Evolutionary conservation across 2,888 invertebrate species (phyloP), one percentile per base, ranked within the genome.

Genomic region (Bombylius major): DNA sequence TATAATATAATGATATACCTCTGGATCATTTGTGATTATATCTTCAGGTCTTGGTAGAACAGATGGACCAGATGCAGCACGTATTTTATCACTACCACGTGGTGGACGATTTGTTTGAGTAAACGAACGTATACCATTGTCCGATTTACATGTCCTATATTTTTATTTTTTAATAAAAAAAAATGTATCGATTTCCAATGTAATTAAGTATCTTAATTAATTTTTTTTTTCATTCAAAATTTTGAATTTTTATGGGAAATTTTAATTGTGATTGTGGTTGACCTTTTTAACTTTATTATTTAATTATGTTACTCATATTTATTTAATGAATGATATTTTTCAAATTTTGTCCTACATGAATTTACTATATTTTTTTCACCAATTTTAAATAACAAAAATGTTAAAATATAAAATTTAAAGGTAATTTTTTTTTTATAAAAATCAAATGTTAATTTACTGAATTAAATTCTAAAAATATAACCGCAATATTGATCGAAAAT

Each of bases 51-150:
- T 65, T 4, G 78, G 77, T 55, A 80, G 69, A 62, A 82, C 76
- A 12, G 81, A 78, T 34, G 82, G 81, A 4, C 82, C 82, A 61
- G 80, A 81, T 47, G 79, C 78, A 34, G 81, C 81, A 61, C 82
- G 75, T 36, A 81, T 78, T 69, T 84, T 83, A 64, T 84, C 83
- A 11, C 78, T 74, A 1, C 76, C 75, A 49, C 81, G 74, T 13
- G 79, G 77, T 51, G 82, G 79, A 53, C 78, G 77, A 70, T 76
- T 81, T 57, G 78, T 80, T 56, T 70, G 70, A 5, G 70, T 70
- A 58, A 72, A 74, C 42, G 80, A 77, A 58, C 83, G 76, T 54
- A 82, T 73, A 4, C 81, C 80, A 31, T 82, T 79, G 62, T 85
- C 85, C 1, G 83, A 81, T 67, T 85, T 84, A 32, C 81, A 79